phyloP scores from a whole-genome alignment of 2,888 invertebrate species.

The Microctonus aethiopoides region DNA sequence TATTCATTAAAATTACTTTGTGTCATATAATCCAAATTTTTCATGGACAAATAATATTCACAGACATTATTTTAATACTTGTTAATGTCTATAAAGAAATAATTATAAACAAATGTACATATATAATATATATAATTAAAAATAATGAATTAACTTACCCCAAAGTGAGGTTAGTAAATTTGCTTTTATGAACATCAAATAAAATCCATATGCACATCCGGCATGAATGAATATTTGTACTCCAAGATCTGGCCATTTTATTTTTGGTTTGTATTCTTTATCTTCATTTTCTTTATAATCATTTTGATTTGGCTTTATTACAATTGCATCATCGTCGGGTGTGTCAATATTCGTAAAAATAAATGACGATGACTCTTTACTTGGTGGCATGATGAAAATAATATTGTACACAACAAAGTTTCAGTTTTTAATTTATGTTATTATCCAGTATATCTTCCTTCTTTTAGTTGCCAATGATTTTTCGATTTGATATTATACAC shows the following conservation, averaged over 20 bases:
- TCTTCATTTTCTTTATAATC: neutral
- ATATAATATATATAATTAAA: too few relatives aligned
- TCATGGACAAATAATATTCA: too few relatives aligned
- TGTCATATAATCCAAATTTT: neutral
- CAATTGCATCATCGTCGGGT: neutral
- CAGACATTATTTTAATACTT: too few relatives aligned
- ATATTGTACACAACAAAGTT: neutral
- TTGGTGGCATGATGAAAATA: constrained; percentile 6
- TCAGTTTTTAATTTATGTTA: neutral
- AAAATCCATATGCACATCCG: constrained; percentile 78
- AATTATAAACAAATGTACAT: too few relatives aligned
- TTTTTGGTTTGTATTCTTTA: constrained; percentile 70
- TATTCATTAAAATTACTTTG: neutral
- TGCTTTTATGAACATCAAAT: constrained; percentile 73
- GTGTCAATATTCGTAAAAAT: constrained; percentile 2
- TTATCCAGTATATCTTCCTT: neutral
- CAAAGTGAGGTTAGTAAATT: constrained; percentile 76
- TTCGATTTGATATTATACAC: neutral
- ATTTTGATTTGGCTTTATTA: constrained; percentile 7
- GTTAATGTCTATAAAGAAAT: too few relatives aligned
- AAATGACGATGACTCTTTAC: constrained; percentile 2
- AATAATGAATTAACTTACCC: constrained; percentile 72
- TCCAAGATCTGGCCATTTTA: constrained; percentile 79
- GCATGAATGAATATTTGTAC: constrained; percentile 78
- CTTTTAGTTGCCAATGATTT: neutral